Evolutionary conservation across 1,140 invertebrate species (phyloP).

Genomic region (Aphidius ervi): DNA sequence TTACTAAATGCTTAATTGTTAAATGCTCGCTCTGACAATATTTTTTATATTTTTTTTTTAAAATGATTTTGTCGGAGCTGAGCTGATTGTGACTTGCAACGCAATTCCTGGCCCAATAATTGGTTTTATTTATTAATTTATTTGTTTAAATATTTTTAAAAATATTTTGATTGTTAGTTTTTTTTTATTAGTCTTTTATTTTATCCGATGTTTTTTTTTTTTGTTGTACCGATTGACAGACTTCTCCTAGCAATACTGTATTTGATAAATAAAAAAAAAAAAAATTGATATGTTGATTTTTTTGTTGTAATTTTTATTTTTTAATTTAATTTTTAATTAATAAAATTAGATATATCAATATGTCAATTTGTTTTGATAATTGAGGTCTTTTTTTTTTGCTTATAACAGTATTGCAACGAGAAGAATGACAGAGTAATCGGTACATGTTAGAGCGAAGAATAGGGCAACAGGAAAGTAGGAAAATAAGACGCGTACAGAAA

Average conservation of each 20-base stretch:
- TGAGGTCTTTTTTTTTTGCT: background rate
- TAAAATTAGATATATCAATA: too few species aligned
- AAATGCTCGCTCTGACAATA: constrained; percentile 52
- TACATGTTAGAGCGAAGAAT: too few species aligned
- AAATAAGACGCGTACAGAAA: constrained; percentile 19
- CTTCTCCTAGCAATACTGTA: too few species aligned
- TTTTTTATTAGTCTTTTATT: background rate
- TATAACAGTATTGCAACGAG: background rate
- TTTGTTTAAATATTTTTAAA: constrained; percentile 16
- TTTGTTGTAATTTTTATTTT: too few species aligned
- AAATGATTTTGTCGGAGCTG: constrained; percentile 49
- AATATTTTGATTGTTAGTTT: background rate
- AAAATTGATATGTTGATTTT: too few species aligned
- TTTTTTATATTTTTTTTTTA: constrained; percentile 34
- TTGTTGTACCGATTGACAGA: too few species aligned
- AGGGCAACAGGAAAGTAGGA: constrained; percentile 17
- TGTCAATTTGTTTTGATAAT: too few species aligned
- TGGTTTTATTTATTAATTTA: constrained; percentile 31
- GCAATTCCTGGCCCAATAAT: constrained; percentile 54
- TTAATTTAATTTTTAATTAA: too few species aligned
- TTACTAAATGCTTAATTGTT: constrained; percentile 50
- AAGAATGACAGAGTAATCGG: background rate
- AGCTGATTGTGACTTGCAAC: constrained; percentile 56
- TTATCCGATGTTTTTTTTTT: too few species aligned
- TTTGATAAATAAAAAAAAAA: too few species aligned